Base-by-base conservation (phyloP, 2,888 invertebrate species). In the Uropetala carovei region DNA sequence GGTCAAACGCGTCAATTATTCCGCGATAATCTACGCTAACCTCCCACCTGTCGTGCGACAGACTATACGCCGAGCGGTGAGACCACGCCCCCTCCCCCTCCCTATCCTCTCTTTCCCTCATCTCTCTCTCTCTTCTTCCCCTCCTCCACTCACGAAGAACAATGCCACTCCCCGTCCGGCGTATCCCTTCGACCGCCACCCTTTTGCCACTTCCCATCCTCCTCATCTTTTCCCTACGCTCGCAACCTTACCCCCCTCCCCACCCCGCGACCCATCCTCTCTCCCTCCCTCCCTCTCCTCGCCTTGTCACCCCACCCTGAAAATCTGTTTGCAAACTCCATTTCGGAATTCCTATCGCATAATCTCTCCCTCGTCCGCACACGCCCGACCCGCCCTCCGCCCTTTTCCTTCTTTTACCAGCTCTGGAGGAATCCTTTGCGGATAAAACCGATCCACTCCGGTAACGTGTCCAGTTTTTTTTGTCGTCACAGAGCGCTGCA, bases 1-100 rank as follows among this genome's bases (percentile, higher is more conserved):
- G 75, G 75, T 75, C 75, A 75, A 75, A 75, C 75, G 75, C 75
- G 75, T 75, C 75, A 75, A 75, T 75, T 75, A 75, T 75, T 75
- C 75, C 27, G 75, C 75, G 75, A 75, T 75, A 75, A 75, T 75
- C 75, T 75, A n/a, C 75, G 11, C 75, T 75, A 75, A 75, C 75
- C 75, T 75, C 75, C 75, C 75, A 75, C 75, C 75, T 75, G 75
- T 75, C 75, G 75, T 75, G 75, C 75, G 75, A 75, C 75, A 75
- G 75, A 75, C 75, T 75, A 75, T 27, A 75, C 75, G 75, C 75
- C 75, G 75, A 75, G 14, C 75, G 22, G 27, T 13, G 75, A 22
- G 22, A 11, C 75, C 75, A 60, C 13, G 22, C 18, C 75, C 22
- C 22, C 75, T 5, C 5, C 43, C 5, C 43, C 5, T 43, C 43